A percentile compares a stretch with the other conserved stretches of the same genome.
Evolutionary conservation across 2,113 vertebrate species (phyloP).

Genomic region (Austrofundulus limnaeus): DNA sequence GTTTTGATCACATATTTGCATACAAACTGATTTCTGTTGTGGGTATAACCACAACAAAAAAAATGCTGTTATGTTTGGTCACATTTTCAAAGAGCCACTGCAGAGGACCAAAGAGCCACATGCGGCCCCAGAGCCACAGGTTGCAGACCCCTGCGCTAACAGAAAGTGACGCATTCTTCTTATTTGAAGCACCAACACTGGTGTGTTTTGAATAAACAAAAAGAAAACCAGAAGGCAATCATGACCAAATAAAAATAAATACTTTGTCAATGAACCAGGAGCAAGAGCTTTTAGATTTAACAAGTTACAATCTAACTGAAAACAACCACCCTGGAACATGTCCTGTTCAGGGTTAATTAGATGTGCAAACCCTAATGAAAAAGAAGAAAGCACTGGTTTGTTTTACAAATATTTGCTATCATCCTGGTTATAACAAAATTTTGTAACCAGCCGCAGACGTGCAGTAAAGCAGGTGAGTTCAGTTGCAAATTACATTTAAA

Average conservation of each 20-base stretch:
- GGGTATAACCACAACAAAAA: too few species aligned
- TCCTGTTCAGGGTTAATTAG: neutral
- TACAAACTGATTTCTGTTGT: too few species aligned
- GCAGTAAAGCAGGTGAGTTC: neutral
- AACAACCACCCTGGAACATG: neutral
- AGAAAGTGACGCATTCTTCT: neutral
- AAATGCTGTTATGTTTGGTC: too few species aligned
- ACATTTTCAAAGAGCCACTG: too few species aligned
- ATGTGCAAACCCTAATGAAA: conserved; percentile 11
- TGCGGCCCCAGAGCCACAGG: too few species aligned
- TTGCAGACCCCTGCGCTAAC: too few species aligned
- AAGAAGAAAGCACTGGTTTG: neutral
- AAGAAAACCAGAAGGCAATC: too few species aligned
- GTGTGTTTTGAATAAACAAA: conserved; percentile 1
- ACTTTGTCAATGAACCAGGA: neutral
- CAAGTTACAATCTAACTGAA: too few species aligned
- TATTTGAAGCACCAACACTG: neutral
- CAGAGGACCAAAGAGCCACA: too few species aligned
- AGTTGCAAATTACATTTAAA: neutral
- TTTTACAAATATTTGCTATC: conserved; percentile 6
- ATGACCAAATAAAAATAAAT: neutral
- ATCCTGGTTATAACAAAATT: too few species aligned
- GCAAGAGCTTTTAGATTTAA: neutral
- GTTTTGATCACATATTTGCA: too few species aligned
- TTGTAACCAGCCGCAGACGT: neutral